These are phyloP conservation scores for Hartigia nigra DNA, from an alignment of 2,888 invertebrate genomes.

Conservation along the genomic window DNA sequence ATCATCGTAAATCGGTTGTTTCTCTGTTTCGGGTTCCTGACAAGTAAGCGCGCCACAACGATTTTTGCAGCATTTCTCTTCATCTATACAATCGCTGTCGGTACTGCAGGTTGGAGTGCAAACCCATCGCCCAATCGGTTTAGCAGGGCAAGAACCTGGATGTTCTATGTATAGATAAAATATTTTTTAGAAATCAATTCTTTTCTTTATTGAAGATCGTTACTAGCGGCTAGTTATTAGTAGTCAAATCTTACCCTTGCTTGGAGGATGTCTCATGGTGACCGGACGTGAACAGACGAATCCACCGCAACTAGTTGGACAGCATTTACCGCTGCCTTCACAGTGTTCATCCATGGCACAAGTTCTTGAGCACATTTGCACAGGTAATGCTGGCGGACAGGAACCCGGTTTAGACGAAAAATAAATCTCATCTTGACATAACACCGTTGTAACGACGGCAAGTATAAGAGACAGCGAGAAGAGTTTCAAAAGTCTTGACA, in stretches of 20 bases:
- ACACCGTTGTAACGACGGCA: too few species aligned
- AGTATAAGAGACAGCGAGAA: too few species aligned
- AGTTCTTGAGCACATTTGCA: constrained; percentile 66
- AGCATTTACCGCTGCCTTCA: constrained; percentile 62
- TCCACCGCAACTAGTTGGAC: constrained; percentile 63
- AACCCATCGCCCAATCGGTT: constrained; percentile 69
- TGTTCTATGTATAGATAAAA: constrained; percentile 61
- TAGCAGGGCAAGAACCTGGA: constrained; percentile 68
- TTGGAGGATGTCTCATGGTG: constrained; percentile 45
- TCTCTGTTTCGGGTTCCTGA: constrained; percentile 49
- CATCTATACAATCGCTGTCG: constrained; percentile 69
- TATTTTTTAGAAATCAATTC: neutral
- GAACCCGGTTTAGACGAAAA: constrained; percentile 62
- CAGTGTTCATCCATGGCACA: constrained; percentile 66
- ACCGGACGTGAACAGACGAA: constrained; percentile 58
- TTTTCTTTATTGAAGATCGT: neutral
- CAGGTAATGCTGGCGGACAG: constrained; percentile 69
- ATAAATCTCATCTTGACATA: too few species aligned
- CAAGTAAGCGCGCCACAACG: constrained; percentile 70
- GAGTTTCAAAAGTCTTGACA: too few species aligned
- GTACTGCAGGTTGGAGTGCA: constrained; percentile 69
- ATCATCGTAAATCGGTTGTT: neutral
- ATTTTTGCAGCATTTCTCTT: constrained; percentile 70
- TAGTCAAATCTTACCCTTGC: constrained; percentile 31
- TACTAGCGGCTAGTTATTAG: neutral